phyloP scores from a whole-genome alignment of 64 coral and sea anemone genomes.

The Dendronephthya gigantea region DNA sequence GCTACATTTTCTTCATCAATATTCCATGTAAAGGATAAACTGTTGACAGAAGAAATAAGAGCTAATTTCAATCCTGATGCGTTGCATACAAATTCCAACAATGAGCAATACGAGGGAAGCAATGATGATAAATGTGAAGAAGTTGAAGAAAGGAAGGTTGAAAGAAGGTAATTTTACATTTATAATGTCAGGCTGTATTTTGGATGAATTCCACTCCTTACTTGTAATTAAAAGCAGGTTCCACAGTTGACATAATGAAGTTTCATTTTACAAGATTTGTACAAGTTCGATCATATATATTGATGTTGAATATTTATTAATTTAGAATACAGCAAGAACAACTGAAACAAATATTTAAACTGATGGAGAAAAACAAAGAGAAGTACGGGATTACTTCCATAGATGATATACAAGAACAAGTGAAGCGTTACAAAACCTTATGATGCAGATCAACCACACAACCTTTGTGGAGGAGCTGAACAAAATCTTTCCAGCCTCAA shows the following conservation, averaged over 20 bases:
- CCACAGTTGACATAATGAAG: neutral
- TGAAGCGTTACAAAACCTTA: neutral
- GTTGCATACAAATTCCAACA: neutral
- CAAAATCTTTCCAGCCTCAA: too few species aligned
- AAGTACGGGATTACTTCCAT: neutral
- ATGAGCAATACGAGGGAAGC: neutral
- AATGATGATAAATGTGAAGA: neutral
- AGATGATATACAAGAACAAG: neutral
- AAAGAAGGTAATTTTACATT: neutral
- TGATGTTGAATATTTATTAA: neutral
- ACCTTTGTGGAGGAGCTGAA: too few species aligned
- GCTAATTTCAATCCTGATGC: neutral
- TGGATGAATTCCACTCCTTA: too few species aligned
- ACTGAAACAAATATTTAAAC: neutral
- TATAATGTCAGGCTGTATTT: too few species aligned
- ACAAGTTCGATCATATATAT: neutral
- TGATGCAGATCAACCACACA: neutral
- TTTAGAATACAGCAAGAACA: neutral
- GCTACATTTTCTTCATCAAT: neutral
- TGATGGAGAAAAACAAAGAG: neutral
- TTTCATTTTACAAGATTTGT: neutral
- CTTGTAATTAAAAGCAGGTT: too few species aligned
- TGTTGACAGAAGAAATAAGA: neutral
- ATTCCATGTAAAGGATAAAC: neutral
- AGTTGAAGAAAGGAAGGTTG: neutral